Conservation (phyloP, 2,888 invertebrate genomes). For the Parthenolecanium corni region DNA sequence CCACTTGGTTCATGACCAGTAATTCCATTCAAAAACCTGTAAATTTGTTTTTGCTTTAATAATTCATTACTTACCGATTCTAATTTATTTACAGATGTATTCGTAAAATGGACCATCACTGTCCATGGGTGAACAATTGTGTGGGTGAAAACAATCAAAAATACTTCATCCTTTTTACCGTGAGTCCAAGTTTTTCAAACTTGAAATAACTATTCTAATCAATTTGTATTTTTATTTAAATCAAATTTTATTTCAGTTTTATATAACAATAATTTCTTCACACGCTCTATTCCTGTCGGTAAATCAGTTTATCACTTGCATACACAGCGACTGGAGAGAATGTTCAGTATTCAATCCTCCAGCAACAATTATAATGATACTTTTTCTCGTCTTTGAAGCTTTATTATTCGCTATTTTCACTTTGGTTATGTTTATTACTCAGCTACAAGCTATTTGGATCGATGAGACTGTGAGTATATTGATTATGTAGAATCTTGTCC, state of each 20-base stretch:
- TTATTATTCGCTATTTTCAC: constrained; percentile 96
- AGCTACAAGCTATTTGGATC: constrained; percentile 92
- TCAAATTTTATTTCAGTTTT: constrained; percentile 58
- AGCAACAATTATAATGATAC: constrained; percentile 80
- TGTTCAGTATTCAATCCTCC: constrained; percentile 91
- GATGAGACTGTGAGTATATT: constrained; percentile 78
- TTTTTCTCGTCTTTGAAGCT: constrained; percentile 87
- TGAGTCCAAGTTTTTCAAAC: constrained; percentile 47
- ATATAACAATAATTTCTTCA: constrained; percentile 91
- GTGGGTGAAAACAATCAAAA: constrained; percentile 99
- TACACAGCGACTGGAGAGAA: constrained; percentile 86
- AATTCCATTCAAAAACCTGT: too few relatives aligned
- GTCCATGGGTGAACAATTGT: constrained; percentile 98
- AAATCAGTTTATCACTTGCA: constrained; percentile 87
- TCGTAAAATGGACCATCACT: constrained; percentile 75
- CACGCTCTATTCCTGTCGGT: constrained; percentile 86
- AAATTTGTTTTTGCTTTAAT: too few relatives aligned
- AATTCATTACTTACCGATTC: too few relatives aligned
- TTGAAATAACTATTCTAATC: neutral
- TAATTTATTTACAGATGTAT: constrained; percentile 50
- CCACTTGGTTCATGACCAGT: too few relatives aligned
- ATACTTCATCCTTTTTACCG: constrained; percentile 95
- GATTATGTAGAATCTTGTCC: too few relatives aligned
- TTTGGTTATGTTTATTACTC: constrained; percentile 92
- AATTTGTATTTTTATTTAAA: constrained; percentile 1